Base-by-base conservation (phyloP, 2,888 invertebrate genomes). In the Idaea aversata region DNA sequence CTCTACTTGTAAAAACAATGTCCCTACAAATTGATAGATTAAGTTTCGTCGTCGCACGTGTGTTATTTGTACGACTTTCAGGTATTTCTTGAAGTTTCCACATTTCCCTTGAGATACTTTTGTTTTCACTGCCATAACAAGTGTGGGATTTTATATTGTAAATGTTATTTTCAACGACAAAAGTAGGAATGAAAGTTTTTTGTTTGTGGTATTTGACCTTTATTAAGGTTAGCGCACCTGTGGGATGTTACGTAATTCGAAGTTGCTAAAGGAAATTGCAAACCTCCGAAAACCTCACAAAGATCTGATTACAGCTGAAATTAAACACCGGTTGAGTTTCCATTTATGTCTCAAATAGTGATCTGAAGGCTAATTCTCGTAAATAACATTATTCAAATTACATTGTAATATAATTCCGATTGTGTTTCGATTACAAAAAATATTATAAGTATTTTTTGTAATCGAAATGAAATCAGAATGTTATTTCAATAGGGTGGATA, bases 1-100 rank as follows among this genome's bases (percentile, higher is more conserved):
- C 47, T 13, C 13, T 5, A 13, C 47, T 47, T 47, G 47, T 13
- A 47, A 47, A 47, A 47, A 10, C 38, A 59, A 66, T 63, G 67
- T n/a, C 35, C 47, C 13, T 47, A 47, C 47, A 47, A 47, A 47
- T 47, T 47, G 47, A 47, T 7, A 47, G 47, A 47, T 47, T 47
- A 47, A 47, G 47, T 47, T 47, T 47, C 13, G 25, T 47, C 13
- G 47, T 47, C 47, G 47, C 7, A 47, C 47, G 47, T 47, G 47
- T 47, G 7, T 7, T 47, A 47, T 47, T 47, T 47, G 47, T 47
- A 47, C 47, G 47, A 35, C 58, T 58, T 34, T n/a, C 10, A n/a
- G 59, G 59, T 59, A 59, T 47, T 47, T 47, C 47, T 47, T 47
- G 47, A 47, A 47, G 47, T 47, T 47, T 47, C 47, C 47, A 10